Conservation (phyloP, 2,113 vertebrate species). For the Dascyllus trimaculatus region DNA sequence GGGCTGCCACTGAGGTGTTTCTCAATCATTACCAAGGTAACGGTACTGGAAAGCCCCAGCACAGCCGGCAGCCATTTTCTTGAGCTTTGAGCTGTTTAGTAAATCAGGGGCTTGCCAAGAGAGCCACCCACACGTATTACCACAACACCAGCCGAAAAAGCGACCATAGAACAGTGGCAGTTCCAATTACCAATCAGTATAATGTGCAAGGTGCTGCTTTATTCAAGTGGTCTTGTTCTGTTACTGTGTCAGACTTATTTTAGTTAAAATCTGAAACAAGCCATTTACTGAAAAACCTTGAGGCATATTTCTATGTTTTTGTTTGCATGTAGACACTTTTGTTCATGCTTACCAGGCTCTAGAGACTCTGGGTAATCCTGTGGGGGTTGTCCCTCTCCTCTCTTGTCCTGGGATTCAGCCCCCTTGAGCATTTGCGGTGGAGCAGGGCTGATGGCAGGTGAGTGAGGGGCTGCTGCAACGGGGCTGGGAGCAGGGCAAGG, state of each 20-base stretch:
- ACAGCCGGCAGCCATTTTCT: slow-evolving; percentile 75
- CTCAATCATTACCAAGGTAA: slow-evolving; percentile 74
- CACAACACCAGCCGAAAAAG: slow-evolving; percentile 48
- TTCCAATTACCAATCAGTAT: slow-evolving; percentile 9
- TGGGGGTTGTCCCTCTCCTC: slow-evolving; percentile 84
- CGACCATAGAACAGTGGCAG: slow-evolving; percentile 40
- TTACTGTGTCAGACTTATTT: slow-evolving; percentile 3
- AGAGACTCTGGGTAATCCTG: slow-evolving; percentile 87
- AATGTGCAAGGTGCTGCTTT: background rate
- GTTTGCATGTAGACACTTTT: slow-evolving; percentile 1
- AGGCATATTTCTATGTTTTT: background rate
- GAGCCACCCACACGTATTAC: slow-evolving; percentile 64
- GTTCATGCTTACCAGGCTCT: slow-evolving; percentile 88
- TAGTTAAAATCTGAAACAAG: background rate
- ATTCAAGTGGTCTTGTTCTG: background rate
- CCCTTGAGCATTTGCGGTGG: slow-evolving; percentile 86
- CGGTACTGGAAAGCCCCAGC: slow-evolving; percentile 55
- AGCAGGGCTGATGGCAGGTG: slow-evolving; percentile 88
- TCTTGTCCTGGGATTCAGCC: slow-evolving; percentile 85
- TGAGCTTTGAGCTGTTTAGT: slow-evolving; percentile 68
- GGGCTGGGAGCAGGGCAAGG: slow-evolving; percentile 88
- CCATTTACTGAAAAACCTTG: slow-evolving; percentile 3
- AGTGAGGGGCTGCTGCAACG: slow-evolving; percentile 85
- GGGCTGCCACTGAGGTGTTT: slow-evolving; percentile 69
- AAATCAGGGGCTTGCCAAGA: slow-evolving; percentile 64